Evolutionary conservation across 2,888 invertebrate species (phyloP), one percentile per base, ranked within the genome.

Genomic region (Acholoe squamosa): DNA sequence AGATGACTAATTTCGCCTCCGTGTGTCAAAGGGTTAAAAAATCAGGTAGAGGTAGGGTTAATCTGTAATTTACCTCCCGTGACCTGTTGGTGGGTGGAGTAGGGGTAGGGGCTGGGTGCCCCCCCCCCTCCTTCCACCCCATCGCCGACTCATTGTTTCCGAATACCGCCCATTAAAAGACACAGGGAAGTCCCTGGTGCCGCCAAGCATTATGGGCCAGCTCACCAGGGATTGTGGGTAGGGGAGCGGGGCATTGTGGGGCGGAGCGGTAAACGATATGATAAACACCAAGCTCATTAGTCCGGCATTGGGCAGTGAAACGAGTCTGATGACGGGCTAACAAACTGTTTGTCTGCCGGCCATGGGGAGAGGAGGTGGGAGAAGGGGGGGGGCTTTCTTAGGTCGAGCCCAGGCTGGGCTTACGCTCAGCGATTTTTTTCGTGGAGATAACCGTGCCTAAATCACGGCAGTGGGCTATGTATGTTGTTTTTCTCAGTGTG

Each of bases 151-250:
- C 80, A 80, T 80, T 80, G 80, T 80, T 80, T 43, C 43, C 71
- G 71, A 71, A 25, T 28, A 16, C 71, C 14, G 28, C 71, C 71
- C 25, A 43, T 71, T 71, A 71, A 71, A 25, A 14, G 31, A 34
- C 80, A 43, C 7, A 22, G 1, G 43, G 43, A 19, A 43, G 34
- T 12, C 16, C 33, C 14, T 34, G 80, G 80, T 16, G 80, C 22
- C 80, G 80, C 80, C 12, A 19, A 33, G 80, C 80, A 80, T 80
- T 80, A 34, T 80, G 80, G 80, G 80, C 7, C 76, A 31, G 80
- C 43, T 19, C 31, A 31, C 28, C 14, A 7, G 19, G 76, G 31
- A 22, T 76, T 25, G 31, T 76, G 76, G 76, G 76, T 25, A 16
- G 76, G 76, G 76, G 28, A 1, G 76, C 76, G 76, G 14, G 25